Evolutionary conservation across 2,797 vertebrate species (phyloP), one percentile per base, ranked within the genome.

Genomic region (Onychomys arenicola): DNA sequence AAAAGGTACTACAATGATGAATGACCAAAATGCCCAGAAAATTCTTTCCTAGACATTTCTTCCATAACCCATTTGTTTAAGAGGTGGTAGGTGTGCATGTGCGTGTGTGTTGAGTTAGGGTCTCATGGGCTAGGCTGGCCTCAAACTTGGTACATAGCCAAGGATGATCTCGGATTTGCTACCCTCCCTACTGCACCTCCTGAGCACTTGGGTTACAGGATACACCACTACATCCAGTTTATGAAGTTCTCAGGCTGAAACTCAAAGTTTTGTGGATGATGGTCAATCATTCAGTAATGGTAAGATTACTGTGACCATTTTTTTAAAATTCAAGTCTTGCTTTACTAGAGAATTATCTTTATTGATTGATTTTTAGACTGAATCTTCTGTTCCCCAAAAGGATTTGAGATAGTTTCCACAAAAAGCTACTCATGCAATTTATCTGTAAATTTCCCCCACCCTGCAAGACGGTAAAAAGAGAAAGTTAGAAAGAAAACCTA

Each of bases 321-420:
- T 3, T 4, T 77, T 65, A 2, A 52, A 52, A 52, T 86, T 96
- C 80, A 80, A 57, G 80, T 89, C 43, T 84, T 93, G 81, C 29
- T 29, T 89, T 93, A 87, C 80, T 57, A 95, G 71, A 91, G 52
- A 89, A 88, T 85, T 95, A 92, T 80, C 84, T 89, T 91, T 82
- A 78, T 57, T 93, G 37, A 88, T 82, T 95, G 46, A 82, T 75
- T 65, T 49, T 88, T 78, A 87, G 87, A 61, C 21, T 65, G 83
- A 3, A 81, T 81, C 78, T 93, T 88, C 63, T 93, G 91, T 46
- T 88, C 83, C 73, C 95, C 81, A 73, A 55, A 92, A 96, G 43
- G 13, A 93, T 92, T 88, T 95, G 65, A 93, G 43, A 90, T 92
- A n/a, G 90, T 40, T 61, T 61, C 21, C 67, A 90, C n/a, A 63